phyloP scores from a whole-genome alignment of 2,113 vertebrate species.

The Amblyornis subalaris region DNA sequence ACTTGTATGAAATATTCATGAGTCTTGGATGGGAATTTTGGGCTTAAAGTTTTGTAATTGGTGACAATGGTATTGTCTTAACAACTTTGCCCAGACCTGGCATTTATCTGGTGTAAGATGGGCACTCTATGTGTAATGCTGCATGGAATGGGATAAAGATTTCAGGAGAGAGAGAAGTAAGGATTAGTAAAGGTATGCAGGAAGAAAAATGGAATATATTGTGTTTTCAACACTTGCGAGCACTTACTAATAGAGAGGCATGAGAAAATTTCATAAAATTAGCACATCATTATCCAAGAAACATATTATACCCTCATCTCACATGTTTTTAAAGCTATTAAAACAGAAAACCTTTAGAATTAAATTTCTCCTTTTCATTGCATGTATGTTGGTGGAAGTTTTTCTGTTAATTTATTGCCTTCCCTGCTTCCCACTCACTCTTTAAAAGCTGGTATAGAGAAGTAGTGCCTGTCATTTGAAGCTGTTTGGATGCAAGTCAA shows the following conservation, averaged over 20 bases:
- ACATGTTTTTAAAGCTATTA: neutral
- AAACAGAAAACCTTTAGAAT: neutral
- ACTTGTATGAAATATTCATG: slow-evolving; percentile 42
- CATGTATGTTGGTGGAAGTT: neutral
- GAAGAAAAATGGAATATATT: neutral
- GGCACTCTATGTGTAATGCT: neutral
- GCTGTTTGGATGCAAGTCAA: slow-evolving; percentile 63
- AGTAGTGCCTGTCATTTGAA: slow-evolving; percentile 33
- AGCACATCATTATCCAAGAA: neutral
- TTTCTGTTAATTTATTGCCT: slow-evolving; percentile 10
- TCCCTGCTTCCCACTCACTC: slow-evolving; percentile 4
- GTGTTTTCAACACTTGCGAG: neutral
- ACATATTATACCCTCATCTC: neutral
- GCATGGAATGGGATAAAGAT: neutral
- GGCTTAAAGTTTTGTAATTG: neutral
- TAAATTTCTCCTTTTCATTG: neutral
- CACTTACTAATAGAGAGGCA: neutral
- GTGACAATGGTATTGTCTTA: neutral
- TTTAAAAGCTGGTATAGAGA: slow-evolving; percentile 24
- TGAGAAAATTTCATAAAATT: neutral
- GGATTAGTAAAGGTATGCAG: neutral
- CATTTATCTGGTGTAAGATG: neutral
- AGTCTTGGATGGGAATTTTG: neutral
- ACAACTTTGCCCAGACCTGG: neutral
- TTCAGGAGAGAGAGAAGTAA: neutral